phyloP scores from a whole-genome alignment of 2,888 invertebrate species.

The Beris morrisii region DNA sequence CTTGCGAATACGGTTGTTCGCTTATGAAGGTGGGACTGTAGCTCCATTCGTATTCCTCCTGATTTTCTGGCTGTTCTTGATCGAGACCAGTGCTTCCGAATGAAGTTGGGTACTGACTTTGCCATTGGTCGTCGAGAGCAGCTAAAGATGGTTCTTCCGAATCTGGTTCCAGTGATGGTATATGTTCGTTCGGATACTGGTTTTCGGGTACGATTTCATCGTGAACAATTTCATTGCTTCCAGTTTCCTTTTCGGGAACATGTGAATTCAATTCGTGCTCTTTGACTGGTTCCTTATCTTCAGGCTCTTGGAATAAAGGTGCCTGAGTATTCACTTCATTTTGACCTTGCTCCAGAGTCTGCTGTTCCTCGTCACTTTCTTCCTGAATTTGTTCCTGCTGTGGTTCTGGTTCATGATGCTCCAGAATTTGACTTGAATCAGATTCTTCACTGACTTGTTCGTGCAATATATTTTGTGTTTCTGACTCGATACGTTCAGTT shows the following conservation, averaged over 20 bases:
- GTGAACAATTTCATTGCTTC: not conserved
- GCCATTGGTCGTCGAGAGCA: conserved; percentile 10
- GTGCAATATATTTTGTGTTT: not conserved
- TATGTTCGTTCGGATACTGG: not conserved
- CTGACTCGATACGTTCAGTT: not conserved
- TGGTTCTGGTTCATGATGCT: not conserved
- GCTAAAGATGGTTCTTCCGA: not conserved
- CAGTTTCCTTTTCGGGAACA: not conserved
- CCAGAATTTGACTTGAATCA: conserved; percentile 17
- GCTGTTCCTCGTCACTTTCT: conserved; percentile 2
- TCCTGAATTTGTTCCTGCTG: conserved; percentile 24
- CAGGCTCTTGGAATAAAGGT: not conserved
- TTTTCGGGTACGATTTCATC: not conserved
- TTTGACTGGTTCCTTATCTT: not conserved
- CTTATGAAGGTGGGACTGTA: too few relatives aligned
- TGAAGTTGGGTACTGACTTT: conserved; percentile 11
- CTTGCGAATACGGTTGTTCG: too few relatives aligned
- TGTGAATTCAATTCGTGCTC: not conserved
- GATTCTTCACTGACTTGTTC: not conserved
- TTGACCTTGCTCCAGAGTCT: not conserved
- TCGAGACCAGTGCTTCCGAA: not conserved
- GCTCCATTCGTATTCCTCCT: conserved; percentile 19
- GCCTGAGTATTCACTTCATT: not conserved
- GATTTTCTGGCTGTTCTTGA: conserved; percentile 11
- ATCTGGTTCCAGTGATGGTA: not conserved